phyloP scores from a whole-genome alignment of 1,140 invertebrate species.

The Nautilus pompilius region DNA sequence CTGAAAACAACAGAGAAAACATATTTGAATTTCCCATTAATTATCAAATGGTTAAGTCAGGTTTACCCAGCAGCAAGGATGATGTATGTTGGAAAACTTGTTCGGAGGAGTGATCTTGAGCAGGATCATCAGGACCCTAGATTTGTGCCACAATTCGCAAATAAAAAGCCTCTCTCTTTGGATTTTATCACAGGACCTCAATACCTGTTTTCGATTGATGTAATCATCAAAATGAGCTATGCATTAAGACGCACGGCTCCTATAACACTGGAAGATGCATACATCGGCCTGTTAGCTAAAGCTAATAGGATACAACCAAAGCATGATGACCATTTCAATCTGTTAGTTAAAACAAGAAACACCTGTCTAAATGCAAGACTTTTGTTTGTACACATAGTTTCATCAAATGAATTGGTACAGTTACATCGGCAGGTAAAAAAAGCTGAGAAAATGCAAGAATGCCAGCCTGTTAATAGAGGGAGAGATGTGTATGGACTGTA shows the following conservation, averaged over 20 bases:
- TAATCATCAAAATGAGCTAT: background rate
- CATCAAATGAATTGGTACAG: background rate
- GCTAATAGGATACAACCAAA: background rate
- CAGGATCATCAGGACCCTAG: background rate
- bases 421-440: background rate
- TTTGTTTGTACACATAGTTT: background rate
- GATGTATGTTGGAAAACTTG: background rate
- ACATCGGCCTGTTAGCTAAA: constrained; percentile 1
- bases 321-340: constrained; percentile 1
- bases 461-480: too few relatives aligned
- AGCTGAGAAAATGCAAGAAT: background rate
- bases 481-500: too few relatives aligned
- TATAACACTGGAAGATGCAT: constrained; percentile 8
- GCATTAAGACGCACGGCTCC: background rate
- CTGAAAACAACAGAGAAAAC: background rate
- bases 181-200: constrained; percentile 1
- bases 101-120: background rate
- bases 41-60: background rate
- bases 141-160: background rate
- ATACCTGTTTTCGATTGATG: constrained; percentile 6
- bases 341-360: background rate
- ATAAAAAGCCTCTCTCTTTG: background rate
- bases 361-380: background rate
- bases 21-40: background rate
- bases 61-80: background rate